Conservation (phyloP, 1,140 invertebrate species). For the Rhopalosiphum maidis region DNA sequence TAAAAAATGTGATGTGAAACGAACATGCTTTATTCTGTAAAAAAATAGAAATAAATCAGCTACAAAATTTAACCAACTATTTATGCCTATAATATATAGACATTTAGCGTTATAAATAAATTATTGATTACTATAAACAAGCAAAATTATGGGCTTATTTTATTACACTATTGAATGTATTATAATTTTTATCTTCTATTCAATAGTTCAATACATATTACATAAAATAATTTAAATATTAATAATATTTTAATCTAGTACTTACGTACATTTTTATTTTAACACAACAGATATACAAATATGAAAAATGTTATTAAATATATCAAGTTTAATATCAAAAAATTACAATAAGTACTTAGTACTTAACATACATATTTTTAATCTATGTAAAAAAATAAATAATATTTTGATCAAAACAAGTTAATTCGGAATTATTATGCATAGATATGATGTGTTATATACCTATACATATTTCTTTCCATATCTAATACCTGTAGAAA, state of each 20-base stretch:
- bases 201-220: neutral
- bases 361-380: neutral
- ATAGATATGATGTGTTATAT: conserved; percentile 8
- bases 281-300: neutral
- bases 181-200: neutral
- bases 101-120: neutral
- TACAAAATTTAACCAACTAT: neutral
- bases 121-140: neutral
- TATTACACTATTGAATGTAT: neutral
- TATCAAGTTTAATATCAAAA: neutral
- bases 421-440: neutral
- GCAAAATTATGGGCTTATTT: no score
- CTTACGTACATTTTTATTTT: neutral
- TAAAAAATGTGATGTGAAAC: neutral
- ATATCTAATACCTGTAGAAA: neutral
- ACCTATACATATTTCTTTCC: neutral
- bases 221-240: neutral
- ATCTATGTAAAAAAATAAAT: neutral
- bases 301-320: neutral
- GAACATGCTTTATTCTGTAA: neutral
- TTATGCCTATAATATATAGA: neutral
- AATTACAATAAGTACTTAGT: conserved; percentile 5
- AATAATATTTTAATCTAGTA: neutral
- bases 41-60: neutral
- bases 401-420: neutral